Evolutionary conservation across 92 coral and sea anemone genomes (phyloP).

Genomic region (Porites lobata): DNA sequence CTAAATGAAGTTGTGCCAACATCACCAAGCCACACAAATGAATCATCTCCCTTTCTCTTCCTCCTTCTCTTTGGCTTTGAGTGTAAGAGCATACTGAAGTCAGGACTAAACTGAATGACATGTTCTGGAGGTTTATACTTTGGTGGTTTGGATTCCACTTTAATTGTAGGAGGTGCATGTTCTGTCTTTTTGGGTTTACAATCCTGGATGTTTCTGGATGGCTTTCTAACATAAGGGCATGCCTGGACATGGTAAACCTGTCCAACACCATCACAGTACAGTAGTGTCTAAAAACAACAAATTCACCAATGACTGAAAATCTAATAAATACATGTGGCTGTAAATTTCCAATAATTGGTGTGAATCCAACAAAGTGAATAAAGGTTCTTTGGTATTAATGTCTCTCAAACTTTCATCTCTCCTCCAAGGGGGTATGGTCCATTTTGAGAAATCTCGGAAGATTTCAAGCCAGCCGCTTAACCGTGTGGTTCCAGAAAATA

Average conservation of each 20-base stretch:
- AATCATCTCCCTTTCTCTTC: slow-evolving; percentile 18
- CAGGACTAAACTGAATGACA: slow-evolving; percentile 27
- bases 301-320: not conserved
- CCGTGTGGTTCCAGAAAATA: no score
- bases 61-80: slow-evolving; percentile 15
- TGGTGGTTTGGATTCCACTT: not conserved
- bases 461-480: no score
- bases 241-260: slow-evolving; percentile 10
- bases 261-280: slow-evolving; percentile 34
- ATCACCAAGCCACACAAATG: slow-evolving; percentile 21
- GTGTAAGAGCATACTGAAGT: slow-evolving; percentile 16
- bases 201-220: not conserved
- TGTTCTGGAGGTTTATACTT: slow-evolving; percentile 22
- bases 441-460: no score
- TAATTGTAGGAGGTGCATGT: not conserved
- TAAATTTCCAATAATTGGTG: no score
- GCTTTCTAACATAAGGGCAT: slow-evolving; percentile 14
- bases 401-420: no score
- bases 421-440: no score
- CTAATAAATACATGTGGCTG: not conserved
- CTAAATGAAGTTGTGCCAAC: not conserved
- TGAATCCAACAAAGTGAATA: no score
- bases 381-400: no score
- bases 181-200: not conserved
- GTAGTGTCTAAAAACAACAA: slow-evolving; percentile 14